Base-by-base conservation (phyloP, 2,113 vertebrate genomes). In the Ophthalmolycus amberensis region DNA sequence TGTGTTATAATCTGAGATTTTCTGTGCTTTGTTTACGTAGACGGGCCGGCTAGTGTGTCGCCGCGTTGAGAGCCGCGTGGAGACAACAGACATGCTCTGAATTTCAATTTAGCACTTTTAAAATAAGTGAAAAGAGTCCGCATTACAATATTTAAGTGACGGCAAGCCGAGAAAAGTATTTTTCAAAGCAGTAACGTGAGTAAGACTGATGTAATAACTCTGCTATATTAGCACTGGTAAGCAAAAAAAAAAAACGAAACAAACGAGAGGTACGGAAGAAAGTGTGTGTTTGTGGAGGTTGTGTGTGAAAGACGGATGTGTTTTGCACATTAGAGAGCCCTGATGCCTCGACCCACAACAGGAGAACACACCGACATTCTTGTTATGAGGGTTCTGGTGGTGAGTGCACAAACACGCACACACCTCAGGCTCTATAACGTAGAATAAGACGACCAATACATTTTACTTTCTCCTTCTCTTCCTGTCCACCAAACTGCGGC, bases 321-420 rank as follows among this genome's bases (percentile, higher is more conserved):
- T 38, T 48, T 42, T 15, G 38, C 34, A 34, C 42, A 15, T 38
- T 16, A 44, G 14, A 69, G 42, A 65, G 54, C 25, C 63, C 69
- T 37, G 60, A 58, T 46, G 59, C 20, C 46, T 32, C n/a, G 71
- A 79, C 71, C 25, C 44, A 75, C 46, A 65, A 59, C 66, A 80
- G 60, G 60, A 80, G 66, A 71, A 75, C 77, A 76, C 40, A 32
- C 40, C 2, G 1, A 68, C 64, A 65, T 60, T 85, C 44, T 65
- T 77, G 52, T 67, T 67, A 65, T 65, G 63, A 40, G 46, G 46
- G 58, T 16, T 62, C 44, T 72, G 64, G 56, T 70, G 34, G 58
- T 27, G 42, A 32, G 44, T 15, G 22, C 27, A 11, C 6, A 69
- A 2, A 67, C 12, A 42, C n/a, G 9, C 20, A 10, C 32, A 29